Evolutionary conservation across 1,140 invertebrate species (phyloP).

Genomic region (Carposina sasakii): DNA sequence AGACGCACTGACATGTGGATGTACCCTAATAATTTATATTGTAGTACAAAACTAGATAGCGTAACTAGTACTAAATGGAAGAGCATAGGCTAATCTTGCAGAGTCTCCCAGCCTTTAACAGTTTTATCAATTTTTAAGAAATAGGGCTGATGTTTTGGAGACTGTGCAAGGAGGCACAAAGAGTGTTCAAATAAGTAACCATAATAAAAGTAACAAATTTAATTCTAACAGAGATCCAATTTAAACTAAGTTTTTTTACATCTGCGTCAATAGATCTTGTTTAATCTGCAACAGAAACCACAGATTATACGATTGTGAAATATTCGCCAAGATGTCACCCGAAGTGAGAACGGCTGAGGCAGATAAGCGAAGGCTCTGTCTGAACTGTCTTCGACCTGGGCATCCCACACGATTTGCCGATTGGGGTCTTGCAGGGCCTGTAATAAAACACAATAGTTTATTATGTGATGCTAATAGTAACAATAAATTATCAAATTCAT

Average conservation of each 20-base stretch:
- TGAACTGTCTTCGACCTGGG: background rate
- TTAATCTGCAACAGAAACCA: background rate
- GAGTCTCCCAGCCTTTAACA: background rate
- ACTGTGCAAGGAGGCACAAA: background rate
- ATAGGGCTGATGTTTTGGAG: background rate
- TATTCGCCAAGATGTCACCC: background rate
- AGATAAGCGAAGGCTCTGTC: background rate
- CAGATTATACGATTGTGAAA: background rate
- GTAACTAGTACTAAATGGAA: background rate
- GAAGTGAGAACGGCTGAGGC: background rate
- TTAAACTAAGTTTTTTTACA: background rate
- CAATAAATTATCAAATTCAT: too few species aligned
- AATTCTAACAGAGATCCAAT: background rate
- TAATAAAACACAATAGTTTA: slow-evolving; percentile 4
- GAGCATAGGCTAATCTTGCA: background rate
- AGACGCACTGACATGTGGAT: background rate
- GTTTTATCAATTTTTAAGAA: background rate
- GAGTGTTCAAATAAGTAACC: too few species aligned
- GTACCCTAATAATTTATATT: background rate
- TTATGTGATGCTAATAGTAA: too few species aligned
- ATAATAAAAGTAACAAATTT: background rate
- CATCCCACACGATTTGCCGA: background rate
- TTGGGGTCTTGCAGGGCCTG: background rate
- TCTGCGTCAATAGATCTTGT: slow-evolving; percentile 1
- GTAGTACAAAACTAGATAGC: background rate